phyloP scores from a whole-genome alignment of 2,113 vertebrate genomes.

The Phoxinus phoxinus region DNA sequence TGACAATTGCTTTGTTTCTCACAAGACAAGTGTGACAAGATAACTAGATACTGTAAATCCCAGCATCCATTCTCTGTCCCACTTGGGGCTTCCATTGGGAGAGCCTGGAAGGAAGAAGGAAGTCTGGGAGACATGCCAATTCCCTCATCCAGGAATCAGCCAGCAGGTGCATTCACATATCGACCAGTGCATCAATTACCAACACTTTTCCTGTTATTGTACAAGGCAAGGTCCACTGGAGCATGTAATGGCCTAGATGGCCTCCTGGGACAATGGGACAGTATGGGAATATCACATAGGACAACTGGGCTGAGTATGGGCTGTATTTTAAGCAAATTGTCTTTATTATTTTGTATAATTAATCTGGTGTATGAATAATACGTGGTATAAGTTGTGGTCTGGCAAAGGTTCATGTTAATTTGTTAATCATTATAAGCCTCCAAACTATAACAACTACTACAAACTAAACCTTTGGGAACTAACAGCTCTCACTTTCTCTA shows the following conservation, averaged over 20 bases:
- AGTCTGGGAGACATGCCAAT: conserved; percentile 36
- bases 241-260: conserved; percentile 16
- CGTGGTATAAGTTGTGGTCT: neutral
- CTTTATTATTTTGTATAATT: neutral
- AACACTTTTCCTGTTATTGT: conserved; percentile 23
- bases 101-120: neutral
- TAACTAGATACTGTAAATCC: neutral
- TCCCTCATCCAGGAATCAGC: conserved; percentile 27
- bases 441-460: neutral
- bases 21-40: neutral
- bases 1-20: neutral
- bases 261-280: neutral
- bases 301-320: neutral
- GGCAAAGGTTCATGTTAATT: neutral
- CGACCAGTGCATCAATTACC: conserved; percentile 49
- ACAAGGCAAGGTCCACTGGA: conserved; percentile 13
- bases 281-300: conserved; percentile 23
- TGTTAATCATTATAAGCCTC: neutral
- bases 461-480: neutral
- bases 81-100: neutral
- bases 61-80: neutral
- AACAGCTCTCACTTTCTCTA: neutral
- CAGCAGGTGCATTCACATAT: conserved; percentile 49
- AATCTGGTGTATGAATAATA: neutral
- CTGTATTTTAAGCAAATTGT: neutral